These are phyloP conservation scores for Phenacoccus solenopsis DNA, from an alignment of 1,140 invertebrate genomes.

Conservation along the genomic window DNA sequence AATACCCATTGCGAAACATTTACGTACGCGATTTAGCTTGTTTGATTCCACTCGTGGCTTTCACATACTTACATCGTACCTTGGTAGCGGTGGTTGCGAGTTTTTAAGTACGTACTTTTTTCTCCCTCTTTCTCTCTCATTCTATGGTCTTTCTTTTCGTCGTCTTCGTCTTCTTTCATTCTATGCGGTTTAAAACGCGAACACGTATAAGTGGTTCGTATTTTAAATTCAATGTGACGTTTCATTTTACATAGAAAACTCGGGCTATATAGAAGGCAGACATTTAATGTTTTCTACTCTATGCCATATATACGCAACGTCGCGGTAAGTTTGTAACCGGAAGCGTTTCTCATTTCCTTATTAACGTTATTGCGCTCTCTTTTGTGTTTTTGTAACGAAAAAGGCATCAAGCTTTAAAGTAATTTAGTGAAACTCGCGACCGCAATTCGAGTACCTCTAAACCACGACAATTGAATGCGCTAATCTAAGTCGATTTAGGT, in stretches of 20 bases:
- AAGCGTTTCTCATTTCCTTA: conserved; percentile 9
- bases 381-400: background rate
- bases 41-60: too few species aligned
- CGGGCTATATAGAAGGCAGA: background rate
- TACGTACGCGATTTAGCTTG: too few species aligned
- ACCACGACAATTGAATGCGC: too few species aligned
- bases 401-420: background rate
- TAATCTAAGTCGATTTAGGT: too few species aligned
- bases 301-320: background rate
- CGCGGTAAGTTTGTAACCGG: background rate
- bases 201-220: background rate
- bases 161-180: background rate
- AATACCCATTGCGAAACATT: too few species aligned
- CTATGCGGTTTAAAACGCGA: background rate
- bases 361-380: conserved; percentile 4
- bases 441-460: too few species aligned
- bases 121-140: background rate
- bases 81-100: too few species aligned
- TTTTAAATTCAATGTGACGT: background rate
- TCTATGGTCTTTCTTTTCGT: background rate
- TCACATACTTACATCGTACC: too few species aligned
- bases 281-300: background rate
- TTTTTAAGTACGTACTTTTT: background rate
- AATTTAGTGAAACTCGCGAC: background rate
- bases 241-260: background rate